Percentiles rank a stretch among this genome's conserved stretches.
Conservation (phyloP, 1,140 invertebrate genomes). For the Charaxes varanes region DNA sequence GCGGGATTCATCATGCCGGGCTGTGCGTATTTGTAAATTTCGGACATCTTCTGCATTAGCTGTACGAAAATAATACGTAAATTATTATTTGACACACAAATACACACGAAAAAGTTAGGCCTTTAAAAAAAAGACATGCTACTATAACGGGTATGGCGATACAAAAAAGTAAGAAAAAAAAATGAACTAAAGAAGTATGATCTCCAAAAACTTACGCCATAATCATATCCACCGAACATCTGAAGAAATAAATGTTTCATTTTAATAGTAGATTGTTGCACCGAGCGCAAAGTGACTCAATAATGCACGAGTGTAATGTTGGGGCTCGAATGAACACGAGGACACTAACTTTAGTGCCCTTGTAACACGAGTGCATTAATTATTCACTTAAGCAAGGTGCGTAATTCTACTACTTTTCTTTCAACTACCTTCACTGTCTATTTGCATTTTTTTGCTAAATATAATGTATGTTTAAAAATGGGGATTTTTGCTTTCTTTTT, state of each 20-base stretch:
- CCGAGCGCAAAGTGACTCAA: too few relatives aligned
- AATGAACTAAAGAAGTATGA: constrained; percentile 25
- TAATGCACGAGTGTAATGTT: too few relatives aligned
- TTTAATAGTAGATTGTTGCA: too few relatives aligned
- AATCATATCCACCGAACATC: constrained; percentile 74
- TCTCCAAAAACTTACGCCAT: constrained; percentile 61
- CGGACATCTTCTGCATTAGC: constrained; percentile 66
- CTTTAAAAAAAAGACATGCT: constrained; percentile 8
- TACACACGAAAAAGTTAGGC: neutral
- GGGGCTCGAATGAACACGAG: too few relatives aligned
- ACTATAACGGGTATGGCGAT: constrained; percentile 17
- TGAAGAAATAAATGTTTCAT: constrained; percentile 67
- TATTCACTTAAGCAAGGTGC: too few relatives aligned
- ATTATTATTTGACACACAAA: neutral
- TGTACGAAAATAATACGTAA: constrained; percentile 25
- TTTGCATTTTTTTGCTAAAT: too few relatives aligned
- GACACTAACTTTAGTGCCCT: too few relatives aligned
- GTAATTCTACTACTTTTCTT: too few relatives aligned
- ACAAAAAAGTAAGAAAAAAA: constrained; percentile 7
- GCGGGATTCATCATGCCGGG: constrained; percentile 58
- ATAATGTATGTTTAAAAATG: too few relatives aligned
- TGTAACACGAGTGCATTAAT: too few relatives aligned
- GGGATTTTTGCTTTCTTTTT: too few relatives aligned
- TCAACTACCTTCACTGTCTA: too few relatives aligned
- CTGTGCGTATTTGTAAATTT: constrained; percentile 58